phyloP scores from a whole-genome alignment of 2,797 vertebrate genomes.

The Micrastur ruficollis region DNA sequence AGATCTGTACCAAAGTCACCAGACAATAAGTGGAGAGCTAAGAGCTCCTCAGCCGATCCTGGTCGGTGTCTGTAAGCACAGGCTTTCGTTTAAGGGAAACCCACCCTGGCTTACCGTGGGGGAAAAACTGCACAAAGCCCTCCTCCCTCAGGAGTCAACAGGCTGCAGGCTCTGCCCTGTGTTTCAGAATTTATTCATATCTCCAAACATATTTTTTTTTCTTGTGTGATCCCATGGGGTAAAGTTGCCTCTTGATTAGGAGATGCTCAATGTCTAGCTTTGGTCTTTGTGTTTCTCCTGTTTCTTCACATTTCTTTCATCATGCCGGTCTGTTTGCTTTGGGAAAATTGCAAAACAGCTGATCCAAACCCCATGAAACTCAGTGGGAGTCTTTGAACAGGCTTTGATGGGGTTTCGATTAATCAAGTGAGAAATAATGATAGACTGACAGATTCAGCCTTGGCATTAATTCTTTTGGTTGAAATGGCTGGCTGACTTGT shows the following conservation, averaged over 20 bases:
- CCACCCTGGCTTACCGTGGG: too few species aligned
- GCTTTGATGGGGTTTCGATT: conserved; percentile 22
- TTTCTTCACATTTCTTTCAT: not conserved
- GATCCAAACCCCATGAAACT: not conserved
- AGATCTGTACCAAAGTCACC: not conserved
- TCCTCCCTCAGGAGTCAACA: accelerated
- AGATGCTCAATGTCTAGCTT: not conserved
- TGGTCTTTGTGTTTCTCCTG: not conserved
- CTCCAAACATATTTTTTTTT: not conserved
- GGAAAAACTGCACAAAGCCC: not conserved
- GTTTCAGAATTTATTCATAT: not conserved
- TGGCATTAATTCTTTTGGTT: not conserved
- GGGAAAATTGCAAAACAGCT: not conserved
- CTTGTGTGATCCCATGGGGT: not conserved
- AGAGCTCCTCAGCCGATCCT: not conserved
- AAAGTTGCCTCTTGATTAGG: not conserved
- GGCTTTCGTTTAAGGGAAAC: not conserved
- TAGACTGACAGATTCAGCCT: not conserved
- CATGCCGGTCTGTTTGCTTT: not conserved
- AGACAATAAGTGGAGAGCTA: not conserved
- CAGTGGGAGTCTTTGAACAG: not conserved
- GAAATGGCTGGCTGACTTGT: not conserved
- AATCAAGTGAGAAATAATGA: not conserved
- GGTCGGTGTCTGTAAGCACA: not conserved
- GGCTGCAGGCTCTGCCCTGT: not conserved